Conservation (phyloP, 1,140 invertebrate genomes). For the Chionoecetes opilio region DNA sequence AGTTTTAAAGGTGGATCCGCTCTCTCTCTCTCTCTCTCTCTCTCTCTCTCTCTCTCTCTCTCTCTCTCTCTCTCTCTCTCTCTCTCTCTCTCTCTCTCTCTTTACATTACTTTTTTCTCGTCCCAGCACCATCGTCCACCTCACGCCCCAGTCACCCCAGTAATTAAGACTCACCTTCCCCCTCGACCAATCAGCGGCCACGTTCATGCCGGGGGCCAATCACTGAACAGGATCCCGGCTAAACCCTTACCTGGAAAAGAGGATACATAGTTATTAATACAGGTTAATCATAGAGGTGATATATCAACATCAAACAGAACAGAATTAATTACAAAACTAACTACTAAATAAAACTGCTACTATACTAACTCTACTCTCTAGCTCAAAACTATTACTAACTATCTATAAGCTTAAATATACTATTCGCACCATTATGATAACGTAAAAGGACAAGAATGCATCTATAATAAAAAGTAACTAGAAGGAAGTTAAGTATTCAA, state of each 20-base stretch:
- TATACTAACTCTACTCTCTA: no score
- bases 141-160: not conserved
- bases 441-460: no score
- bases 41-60: constrained; percentile 27
- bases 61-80: constrained; percentile 27
- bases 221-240: not conserved
- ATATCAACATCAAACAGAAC: no score
- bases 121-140: not conserved
- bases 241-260: not conserved
- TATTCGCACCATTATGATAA: no score
- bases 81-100: not conserved
- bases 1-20: not conserved
- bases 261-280: not conserved
- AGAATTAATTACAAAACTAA: no score
- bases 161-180: constrained; percentile 29
- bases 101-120: not conserved
- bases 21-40: constrained; percentile 27
- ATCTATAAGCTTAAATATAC: no score
- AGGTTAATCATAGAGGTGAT: no score
- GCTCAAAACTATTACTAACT: no score
- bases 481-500: no score
- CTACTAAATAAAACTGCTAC: no score
- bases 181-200: not conserved
- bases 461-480: no score
- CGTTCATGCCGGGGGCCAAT: not conserved